Percentiles rank a stretch among this genome's conserved stretches.
These are phyloP conservation scores for Malurus melanocephalus DNA, from an alignment of 2,113 vertebrate genomes.

Conservation along the genomic window DNA sequence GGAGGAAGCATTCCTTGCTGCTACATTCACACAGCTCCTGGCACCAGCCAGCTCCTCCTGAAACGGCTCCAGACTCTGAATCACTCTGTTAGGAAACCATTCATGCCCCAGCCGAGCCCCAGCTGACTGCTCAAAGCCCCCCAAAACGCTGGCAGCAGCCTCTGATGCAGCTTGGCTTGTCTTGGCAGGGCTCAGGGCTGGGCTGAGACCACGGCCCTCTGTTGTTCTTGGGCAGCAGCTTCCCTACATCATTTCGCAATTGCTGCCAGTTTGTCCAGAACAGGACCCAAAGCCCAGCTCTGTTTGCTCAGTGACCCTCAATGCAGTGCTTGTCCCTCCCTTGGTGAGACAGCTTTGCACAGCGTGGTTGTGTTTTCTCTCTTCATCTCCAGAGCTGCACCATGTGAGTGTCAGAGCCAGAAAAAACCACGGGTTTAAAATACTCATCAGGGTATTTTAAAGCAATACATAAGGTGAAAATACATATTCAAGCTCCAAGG, in stretches of 20 bases:
- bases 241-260: not conserved
- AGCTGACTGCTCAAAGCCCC: not conserved
- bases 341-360: not conserved
- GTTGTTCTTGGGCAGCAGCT: not conserved
- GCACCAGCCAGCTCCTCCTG: conserved; percentile 52
- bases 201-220: not conserved
- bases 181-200: not conserved
- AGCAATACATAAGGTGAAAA: fast-evolving
- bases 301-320: not conserved
- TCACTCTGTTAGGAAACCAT: conserved; percentile 49
- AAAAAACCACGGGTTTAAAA: not conserved
- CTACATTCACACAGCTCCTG: conserved; percentile 51
- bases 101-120: conserved; percentile 38
- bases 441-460: not conserved
- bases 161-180: conserved; percentile 6
- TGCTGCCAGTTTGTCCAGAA: not conserved
- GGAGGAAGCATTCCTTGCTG: conserved; percentile 54
- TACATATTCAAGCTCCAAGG: not conserved
- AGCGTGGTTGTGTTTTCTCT: fast-evolving
- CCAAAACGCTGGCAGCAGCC: not conserved
- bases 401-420: fast-evolving
- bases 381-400: not conserved
- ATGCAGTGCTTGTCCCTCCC: not conserved
- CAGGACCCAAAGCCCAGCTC: not conserved
- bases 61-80: conserved; percentile 54